Conservation (phyloP, 2,797 vertebrate genomes). For the Prunella strophiata region DNA sequence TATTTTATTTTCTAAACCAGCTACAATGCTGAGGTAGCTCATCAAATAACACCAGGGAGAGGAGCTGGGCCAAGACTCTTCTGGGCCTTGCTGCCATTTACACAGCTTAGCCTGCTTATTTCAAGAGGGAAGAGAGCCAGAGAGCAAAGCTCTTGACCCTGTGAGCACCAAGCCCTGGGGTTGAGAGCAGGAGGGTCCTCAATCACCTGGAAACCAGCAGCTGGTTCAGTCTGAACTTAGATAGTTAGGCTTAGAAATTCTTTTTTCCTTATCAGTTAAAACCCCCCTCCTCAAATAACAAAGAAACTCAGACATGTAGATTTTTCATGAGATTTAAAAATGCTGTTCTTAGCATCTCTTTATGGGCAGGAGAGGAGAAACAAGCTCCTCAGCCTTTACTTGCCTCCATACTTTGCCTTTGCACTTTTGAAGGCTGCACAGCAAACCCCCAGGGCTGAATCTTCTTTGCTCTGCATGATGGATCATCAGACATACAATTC, state of each 20-base stretch:
- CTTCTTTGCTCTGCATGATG: not conserved
- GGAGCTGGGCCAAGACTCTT: not conserved
- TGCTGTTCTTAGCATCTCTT: not conserved
- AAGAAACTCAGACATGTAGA: not conserved
- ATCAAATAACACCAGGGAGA: not conserved
- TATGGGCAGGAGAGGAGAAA: not conserved
- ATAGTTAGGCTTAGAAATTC: not conserved
- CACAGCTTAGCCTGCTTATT: constrained; percentile 6
- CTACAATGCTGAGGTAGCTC: not conserved
- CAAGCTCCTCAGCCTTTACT: not conserved
- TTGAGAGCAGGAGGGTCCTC: not conserved
- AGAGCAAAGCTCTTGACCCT: not conserved
- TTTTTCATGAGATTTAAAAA: not conserved
- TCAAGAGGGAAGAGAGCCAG: not conserved
- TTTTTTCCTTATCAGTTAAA: not conserved
- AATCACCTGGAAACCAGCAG: not conserved
- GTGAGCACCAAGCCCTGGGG: not conserved
- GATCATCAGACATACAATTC: constrained; percentile 28
- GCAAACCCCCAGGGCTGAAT: constrained; percentile 26
- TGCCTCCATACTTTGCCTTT: not conserved
- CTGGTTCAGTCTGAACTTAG: not conserved
- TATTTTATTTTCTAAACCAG: not conserved
- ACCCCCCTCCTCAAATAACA: rapidly evolving
- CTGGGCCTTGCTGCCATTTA: not conserved
- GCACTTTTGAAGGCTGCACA: not conserved